Conservation (phyloP, 1,140 invertebrate species). For the Ooceraea biroi region DNA sequence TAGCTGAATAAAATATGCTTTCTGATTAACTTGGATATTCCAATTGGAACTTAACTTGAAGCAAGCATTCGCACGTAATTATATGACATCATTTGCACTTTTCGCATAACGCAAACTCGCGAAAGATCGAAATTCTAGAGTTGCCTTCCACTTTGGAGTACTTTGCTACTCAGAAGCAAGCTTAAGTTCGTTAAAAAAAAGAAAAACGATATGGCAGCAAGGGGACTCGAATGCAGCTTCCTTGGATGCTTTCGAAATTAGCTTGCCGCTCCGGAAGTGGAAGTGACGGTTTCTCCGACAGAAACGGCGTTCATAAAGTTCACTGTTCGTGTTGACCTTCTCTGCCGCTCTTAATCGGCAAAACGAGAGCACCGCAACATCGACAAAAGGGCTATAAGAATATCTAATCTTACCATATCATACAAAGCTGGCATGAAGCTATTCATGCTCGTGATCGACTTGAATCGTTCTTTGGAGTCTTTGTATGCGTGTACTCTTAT, state of each 20-base stretch:
- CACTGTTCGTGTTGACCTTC: conserved; percentile 58
- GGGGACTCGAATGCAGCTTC: background rate
- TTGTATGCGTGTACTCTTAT: conserved; percentile 1
- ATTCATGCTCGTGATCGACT: conserved; percentile 47
- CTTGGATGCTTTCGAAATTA: conserved; percentile 57
- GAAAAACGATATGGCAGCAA: background rate
- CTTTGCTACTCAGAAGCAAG: background rate
- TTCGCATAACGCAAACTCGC: background rate
- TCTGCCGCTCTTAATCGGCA: conserved; percentile 70
- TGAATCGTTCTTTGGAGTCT: conserved; percentile 37
- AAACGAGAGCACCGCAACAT: conserved; percentile 65
- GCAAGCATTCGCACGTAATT: background rate
- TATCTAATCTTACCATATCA: conserved; percentile 69
- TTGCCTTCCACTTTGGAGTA: background rate
- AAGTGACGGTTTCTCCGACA: conserved; percentile 37
- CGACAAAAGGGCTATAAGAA: conserved; percentile 64
- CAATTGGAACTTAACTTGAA: background rate
- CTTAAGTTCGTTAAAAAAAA: background rate
- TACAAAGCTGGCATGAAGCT: conserved; percentile 62
- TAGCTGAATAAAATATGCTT: background rate
- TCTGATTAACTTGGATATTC: background rate
- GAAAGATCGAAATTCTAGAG: background rate
- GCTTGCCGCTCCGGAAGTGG: conserved; percentile 26
- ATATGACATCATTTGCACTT: background rate
- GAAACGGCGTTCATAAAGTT: conserved; percentile 30